Base-by-base conservation (phyloP, 2,113 vertebrate species). In the Stigmatopora nigra region DNA sequence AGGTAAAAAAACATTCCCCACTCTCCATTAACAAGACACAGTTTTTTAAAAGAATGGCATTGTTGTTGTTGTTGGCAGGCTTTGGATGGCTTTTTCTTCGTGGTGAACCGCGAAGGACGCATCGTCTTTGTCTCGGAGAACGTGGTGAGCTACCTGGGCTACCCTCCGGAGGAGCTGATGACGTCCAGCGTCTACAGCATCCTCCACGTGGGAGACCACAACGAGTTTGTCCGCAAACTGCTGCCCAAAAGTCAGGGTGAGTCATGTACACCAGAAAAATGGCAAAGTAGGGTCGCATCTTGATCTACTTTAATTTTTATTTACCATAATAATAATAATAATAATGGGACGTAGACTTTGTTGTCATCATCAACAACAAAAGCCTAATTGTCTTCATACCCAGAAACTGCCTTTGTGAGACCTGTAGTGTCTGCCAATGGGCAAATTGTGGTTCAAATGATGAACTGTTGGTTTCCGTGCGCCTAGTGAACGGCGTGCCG, bases 171-270 rank as follows among this genome's bases (percentile, higher is more conserved):
- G 78, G 96, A 98, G 89, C 91, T 98, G 67, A 97, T 98, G 94
- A 93, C 93, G 75, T 95, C 93, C 41, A 98, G 96, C 1, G 93
- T 98, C 65, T 98, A 98, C 91, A 98, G 93, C 91, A 93, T 98
- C 86, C 90, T 98, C 57, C 96, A 98, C 0, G 94, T 98, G 61
- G 96, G 95, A 35, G 95, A 98, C 82, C 96, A 98, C 61, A 93
- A 94, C 0, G 93, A 98, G 71, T 98, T 98, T 72, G 94, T 98
- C 67, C 92, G 93, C 69, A 98, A 93, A 74, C 88, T 98, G 64
- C 91, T 98, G 53, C 96, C 96, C 12, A 96, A 94, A 73, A 96
- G 95, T 78, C 85, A 96, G 61, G 94, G 96, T 98, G 74, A 90
- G 84, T 60, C 61, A n/a, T 31, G 25, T 31, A 31, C 2, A 31